Conservation (phyloP, 2,113 vertebrate species). For the Nestor notabilis region DNA sequence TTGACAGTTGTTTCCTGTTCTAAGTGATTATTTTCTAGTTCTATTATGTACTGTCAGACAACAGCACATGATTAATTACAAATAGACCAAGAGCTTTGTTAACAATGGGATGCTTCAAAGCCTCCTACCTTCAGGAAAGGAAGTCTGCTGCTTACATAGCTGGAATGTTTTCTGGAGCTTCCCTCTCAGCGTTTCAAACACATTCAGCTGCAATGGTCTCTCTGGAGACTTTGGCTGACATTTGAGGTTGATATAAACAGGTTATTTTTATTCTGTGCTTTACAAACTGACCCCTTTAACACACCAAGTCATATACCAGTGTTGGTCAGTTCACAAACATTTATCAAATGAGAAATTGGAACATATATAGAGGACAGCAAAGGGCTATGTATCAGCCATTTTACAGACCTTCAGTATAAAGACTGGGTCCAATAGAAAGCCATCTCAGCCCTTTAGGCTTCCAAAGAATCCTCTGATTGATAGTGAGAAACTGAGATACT, state of each 20-base stretch:
- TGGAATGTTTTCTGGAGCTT: not conserved
- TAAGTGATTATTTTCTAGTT: slow-evolving; percentile 65
- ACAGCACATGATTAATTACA: slow-evolving; percentile 70
- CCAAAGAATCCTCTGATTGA: slow-evolving; percentile 7
- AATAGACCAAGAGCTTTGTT: slow-evolving; percentile 50
- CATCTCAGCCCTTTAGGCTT: not conserved
- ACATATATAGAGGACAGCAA: not conserved
- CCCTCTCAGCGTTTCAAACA: not conserved
- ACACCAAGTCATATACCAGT: not conserved
- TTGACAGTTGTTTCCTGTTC: slow-evolving; percentile 69
- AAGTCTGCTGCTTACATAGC: not conserved
- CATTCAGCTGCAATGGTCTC: not conserved
- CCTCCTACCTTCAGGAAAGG: not conserved
- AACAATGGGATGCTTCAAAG: not conserved
- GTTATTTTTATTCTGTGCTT: not conserved
- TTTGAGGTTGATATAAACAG: not conserved
- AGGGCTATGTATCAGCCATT: not conserved
- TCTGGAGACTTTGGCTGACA: not conserved
- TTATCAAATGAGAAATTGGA: not conserved
- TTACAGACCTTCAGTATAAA: not conserved
- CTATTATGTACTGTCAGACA: slow-evolving; percentile 63
- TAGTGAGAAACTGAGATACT: slow-evolving; percentile 20
- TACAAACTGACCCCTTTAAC: not conserved
- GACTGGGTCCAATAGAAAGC: not conserved
- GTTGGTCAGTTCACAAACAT: not conserved